phyloP scores from a whole-genome alignment of 1,140 invertebrate genomes.

The Megathymus violae region DNA sequence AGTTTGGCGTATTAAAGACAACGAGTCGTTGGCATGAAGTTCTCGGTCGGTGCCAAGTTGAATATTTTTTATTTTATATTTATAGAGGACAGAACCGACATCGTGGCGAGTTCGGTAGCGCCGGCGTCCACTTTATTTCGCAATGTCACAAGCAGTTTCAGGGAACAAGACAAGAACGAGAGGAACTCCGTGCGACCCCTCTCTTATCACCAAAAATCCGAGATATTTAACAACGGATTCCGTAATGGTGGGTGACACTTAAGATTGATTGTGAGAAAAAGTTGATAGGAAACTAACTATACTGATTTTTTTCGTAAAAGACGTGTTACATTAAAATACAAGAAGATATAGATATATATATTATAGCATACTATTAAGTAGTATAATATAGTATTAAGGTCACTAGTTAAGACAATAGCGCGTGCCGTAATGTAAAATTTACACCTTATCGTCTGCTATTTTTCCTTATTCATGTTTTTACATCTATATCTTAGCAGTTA shows the following conservation, averaged over 20 bases:
- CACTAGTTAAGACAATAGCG: no score
- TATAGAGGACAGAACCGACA: constrained; percentile 66
- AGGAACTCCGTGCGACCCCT: constrained; percentile 48
- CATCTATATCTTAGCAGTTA: no score
- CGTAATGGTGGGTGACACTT: constrained; percentile 43
- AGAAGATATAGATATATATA: no score
- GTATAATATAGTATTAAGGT: no score
- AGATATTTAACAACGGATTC: constrained; percentile 37
- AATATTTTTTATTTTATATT: constrained; percentile 35
- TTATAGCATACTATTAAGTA: no score
- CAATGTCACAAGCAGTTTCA: constrained; percentile 49
- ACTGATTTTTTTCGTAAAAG: no score
- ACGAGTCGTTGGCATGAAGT: constrained; percentile 30
- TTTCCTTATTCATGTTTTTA: no score
- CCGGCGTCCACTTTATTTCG: constrained; percentile 54
- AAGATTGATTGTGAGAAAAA: constrained; percentile 1
- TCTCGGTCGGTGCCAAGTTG: constrained; percentile 36
- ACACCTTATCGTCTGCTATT: no score
- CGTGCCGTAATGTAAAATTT: no score
- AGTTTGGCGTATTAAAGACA: constrained; percentile 38
- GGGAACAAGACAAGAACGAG: constrained; percentile 41
- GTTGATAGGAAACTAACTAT: no score
- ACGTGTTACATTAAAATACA: not conserved
- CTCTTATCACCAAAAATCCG: constrained; percentile 55
- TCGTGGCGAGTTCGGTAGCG: constrained; percentile 35